These are phyloP conservation scores for Urophycis tenuis DNA, from an alignment of 2,797 vertebrate species.

Conservation along the genomic window DNA sequence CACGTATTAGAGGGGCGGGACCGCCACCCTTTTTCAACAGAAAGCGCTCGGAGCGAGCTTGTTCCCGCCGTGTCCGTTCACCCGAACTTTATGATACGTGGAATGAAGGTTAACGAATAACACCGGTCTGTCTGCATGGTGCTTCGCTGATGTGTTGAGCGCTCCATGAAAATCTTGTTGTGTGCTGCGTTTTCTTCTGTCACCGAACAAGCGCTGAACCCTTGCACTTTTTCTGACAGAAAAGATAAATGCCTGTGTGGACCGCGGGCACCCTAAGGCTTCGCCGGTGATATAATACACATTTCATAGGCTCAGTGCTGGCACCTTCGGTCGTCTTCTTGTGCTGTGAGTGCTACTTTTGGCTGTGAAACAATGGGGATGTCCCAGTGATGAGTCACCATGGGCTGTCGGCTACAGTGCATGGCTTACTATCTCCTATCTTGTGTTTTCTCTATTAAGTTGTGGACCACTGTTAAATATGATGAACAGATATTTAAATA, in stretches of 20 bases:
- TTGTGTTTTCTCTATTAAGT: conserved; percentile 41
- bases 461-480: conserved; percentile 12
- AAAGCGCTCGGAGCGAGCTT: too few relatives aligned
- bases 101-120: too few relatives aligned
- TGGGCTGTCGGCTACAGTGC: conserved; percentile 6
- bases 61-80: too few relatives aligned
- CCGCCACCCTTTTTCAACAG: too few relatives aligned
- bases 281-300: conserved; percentile 32
- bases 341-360: conserved; percentile 33
- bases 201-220: too few relatives aligned
- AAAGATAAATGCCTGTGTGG: conserved; percentile 30
- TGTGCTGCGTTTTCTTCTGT: too few relatives aligned
- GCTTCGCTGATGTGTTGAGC: too few relatives aligned
- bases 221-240: too few relatives aligned
- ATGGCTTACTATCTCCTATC: conserved; percentile 38
- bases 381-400: conserved; percentile 25
- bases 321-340: conserved; percentile 19
- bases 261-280: conserved; percentile 48
- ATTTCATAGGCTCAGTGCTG: conserved; percentile 21
- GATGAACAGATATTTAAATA: not conserved
- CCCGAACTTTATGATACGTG: too few relatives aligned
- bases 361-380: conserved; percentile 36
- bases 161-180: too few relatives aligned
- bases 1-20: too few relatives aligned
- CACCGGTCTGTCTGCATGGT: too few relatives aligned